Base-by-base conservation (phyloP, 2,888 invertebrate species). In the Tipula vernalis region DNA sequence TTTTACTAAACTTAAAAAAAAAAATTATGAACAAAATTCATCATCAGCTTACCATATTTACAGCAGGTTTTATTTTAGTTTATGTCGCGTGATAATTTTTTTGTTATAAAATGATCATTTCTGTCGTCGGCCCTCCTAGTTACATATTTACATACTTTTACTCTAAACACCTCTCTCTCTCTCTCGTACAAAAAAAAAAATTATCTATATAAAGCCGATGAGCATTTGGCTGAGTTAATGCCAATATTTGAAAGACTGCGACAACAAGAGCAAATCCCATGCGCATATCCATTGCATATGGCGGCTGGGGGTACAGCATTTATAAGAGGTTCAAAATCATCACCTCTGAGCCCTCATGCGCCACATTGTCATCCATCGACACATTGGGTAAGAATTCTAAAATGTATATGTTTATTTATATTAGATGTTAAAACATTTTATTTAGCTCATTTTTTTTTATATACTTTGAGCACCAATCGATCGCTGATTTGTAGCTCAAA, bases 171-270 rank as follows among this genome's bases (percentile, higher is more conserved):
- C 13, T 47, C 5, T 57, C 15, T 57, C 15, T 57, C 71, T 71
- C 18, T 28, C 28, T 71, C 10, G 71, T 28, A 71, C 10, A 28
- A 28, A 28, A 71, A 28, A 28, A 71, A 71, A 71, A 71, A 28
- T 15, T 51, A 18, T 71, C 71, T 71, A 71, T 71, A 71, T 28
- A 86, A 86, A 97, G 97, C 97, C 93, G 96, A 97, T 94, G 97
- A 97, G 94, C 96, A 97, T 94, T 95, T 98, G 95, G 96, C 95
- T 94, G 97, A 97, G 94, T 94, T 98, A 95, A 97, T 95, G 96
- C 97, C 97, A 91, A 97, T 98, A 93, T 97, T 98, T 95, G 97
- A 97, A 94, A 96, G 96, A 93, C 94, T 97, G 92, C 95, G 97
- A 91, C 96, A 96, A 92, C 96, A 96, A 92, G 96, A 97, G 93